Conservation (phyloP, 2,113 vertebrate species). For the Taurulus bubalis region DNA sequence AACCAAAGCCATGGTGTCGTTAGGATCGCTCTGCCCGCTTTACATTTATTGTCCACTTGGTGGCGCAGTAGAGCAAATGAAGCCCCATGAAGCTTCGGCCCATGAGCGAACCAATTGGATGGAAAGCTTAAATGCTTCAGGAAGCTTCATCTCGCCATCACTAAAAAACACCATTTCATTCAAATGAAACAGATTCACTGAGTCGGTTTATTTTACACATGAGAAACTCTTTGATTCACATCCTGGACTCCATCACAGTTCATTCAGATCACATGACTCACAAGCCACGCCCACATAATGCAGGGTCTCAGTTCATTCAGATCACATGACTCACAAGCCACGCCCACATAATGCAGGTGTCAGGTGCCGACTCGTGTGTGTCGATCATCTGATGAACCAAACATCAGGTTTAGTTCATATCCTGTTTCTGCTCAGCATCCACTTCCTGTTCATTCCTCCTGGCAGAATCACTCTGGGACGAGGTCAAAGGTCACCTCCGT, state of each 20-base stretch:
- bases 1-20: too few species aligned
- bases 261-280: not conserved
- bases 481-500: not conserved
- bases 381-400: too few species aligned
- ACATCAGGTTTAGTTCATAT: not conserved
- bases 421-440: too few species aligned
- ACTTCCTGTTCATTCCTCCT: not conserved
- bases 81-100: too few species aligned
- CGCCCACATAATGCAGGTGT: not conserved
- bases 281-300: too few species aligned
- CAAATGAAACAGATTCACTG: not conserved
- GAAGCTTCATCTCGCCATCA: too few species aligned
- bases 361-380: too few species aligned
- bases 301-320: not conserved
- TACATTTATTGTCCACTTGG: too few species aligned
- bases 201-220: not conserved
- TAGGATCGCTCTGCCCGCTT: too few species aligned
- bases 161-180: not conserved
- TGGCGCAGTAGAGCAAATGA: too few species aligned
- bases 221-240: not conserved
- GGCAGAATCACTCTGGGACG: not conserved
- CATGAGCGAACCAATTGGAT: too few species aligned
- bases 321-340: slow-evolving; percentile 3
- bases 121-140: too few species aligned
- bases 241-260: not conserved